Percentiles rank a stretch among this genome's conserved stretches.
Conservation (phyloP, 2,888 invertebrate species). For the Strigamia transsilvanica region DNA sequence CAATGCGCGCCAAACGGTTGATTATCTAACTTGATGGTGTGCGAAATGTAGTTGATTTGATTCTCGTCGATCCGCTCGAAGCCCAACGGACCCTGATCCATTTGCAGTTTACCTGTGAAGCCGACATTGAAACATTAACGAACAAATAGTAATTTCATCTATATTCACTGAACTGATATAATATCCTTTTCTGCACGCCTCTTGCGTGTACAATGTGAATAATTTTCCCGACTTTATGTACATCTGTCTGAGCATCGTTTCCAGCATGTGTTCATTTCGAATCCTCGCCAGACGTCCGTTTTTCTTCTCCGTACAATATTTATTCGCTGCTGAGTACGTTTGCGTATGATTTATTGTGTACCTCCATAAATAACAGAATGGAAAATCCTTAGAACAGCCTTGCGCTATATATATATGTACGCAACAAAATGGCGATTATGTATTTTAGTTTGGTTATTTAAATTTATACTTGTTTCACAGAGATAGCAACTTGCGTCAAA, state of each 20-base stretch:
- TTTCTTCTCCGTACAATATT: constrained; percentile 10
- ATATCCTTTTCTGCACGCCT: background rate
- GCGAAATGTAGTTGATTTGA: background rate
- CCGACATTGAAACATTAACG: background rate
- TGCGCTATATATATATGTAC: background rate
- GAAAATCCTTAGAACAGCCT: background rate
- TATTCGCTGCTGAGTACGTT: background rate
- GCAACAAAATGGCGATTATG: too few relatives aligned
- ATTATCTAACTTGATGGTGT: constrained; percentile 4
- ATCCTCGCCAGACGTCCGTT: constrained; percentile 14
- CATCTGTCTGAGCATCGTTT: constrained; percentile 8
- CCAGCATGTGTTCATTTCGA: background rate
- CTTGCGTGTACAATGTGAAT: background rate
- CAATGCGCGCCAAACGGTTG: constrained; percentile 28
- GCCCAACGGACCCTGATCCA: constrained; percentile 8
- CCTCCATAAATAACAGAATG: background rate
- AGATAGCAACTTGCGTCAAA: constrained; percentile 10
- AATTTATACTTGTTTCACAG: background rate
- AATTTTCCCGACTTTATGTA: background rate
- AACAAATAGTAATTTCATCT: too few relatives aligned
- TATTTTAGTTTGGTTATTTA: background rate
- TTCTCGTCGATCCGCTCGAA: constrained; percentile 11
- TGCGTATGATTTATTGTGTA: background rate
- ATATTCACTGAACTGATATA: constrained; percentile 25
- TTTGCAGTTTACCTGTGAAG: constrained; percentile 25